Base-by-base conservation (phyloP, 2,113 vertebrate genomes). In the Notothenia rossii region DNA sequence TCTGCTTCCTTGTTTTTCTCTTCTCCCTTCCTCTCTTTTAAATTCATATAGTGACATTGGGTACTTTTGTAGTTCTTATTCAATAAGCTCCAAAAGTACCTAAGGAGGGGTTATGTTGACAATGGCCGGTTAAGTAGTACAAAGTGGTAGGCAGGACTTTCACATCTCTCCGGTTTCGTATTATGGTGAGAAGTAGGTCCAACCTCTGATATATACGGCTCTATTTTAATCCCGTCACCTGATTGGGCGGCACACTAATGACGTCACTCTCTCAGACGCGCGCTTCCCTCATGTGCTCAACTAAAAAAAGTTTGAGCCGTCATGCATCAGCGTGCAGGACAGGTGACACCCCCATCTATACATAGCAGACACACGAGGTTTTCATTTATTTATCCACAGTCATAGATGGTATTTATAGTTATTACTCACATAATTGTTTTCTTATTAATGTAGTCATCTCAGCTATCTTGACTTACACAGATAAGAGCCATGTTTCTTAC, bases 141-240 rank as follows among this genome's bases (percentile, higher is more conserved):
- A 75, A 4, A 43, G 70, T 5, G 17, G 3, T 0, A 1, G 43
- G 62, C 13, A 51, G 49, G 22, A 0, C n/a, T 6, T 51, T 64
- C 59, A 59, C 72, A 55, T 86, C 55, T 22, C 71, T 6, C 20
- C 17, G 40, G 36, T 75, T 80, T 85, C 40, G 69, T 12, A 14
- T 65, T 66, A 11, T 85, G 80, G 13, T 18, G 56, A 59, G 59
- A 75, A 77, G 70, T 60, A 61, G 72, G 63, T 66, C 72, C 81
- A 58, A 87, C 75, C 69, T 88, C 84, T 1, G 46, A 89, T 95
- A 90, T 94, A 94, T 95, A 95, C 74, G 64, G 62, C 76, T 92
- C 94, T 95, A 95, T 95, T 95, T 95, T 93, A 94, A 89, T 93
- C 91, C 81, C 55, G 49, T 13, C 53, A 7, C 20, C 58, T 82